A percentile compares a stretch with the other conserved stretches of the same genome.
These are phyloP conservation scores for Sialis lutaria DNA, from an alignment of 2,888 invertebrate genomes.

Conservation along the genomic window DNA sequence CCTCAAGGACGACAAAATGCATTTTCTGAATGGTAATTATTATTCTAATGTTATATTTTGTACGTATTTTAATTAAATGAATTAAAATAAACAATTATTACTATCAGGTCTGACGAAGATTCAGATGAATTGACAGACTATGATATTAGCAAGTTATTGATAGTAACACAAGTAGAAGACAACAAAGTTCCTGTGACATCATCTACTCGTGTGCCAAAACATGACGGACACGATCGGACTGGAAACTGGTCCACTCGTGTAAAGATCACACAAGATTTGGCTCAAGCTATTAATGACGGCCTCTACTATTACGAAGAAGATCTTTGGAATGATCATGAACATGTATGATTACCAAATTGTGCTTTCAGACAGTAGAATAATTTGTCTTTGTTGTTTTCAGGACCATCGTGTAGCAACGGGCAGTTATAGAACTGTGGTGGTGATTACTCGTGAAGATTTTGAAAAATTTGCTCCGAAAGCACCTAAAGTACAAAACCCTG, in stretches of 20 bases:
- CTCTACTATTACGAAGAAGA: slow-evolving; percentile 91
- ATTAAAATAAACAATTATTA: slow-evolving; percentile 4
- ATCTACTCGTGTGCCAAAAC: slow-evolving; percentile 46
- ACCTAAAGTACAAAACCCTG: slow-evolving; percentile 49
- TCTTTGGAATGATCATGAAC: slow-evolving; percentile 55
- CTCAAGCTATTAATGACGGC: slow-evolving; percentile 94
- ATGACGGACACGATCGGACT: slow-evolving; percentile 79
- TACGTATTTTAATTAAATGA: neutral
- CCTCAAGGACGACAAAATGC: slow-evolving; percentile 68
- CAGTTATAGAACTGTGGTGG: slow-evolving; percentile 69
- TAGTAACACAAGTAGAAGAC: slow-evolving; percentile 52
- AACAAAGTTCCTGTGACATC: slow-evolving; percentile 15
- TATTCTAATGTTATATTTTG: slow-evolving; percentile 3
- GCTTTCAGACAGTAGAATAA: neutral
- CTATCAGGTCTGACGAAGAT: slow-evolving; percentile 56
- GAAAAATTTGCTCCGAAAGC: slow-evolving; percentile 53
- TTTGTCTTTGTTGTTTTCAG: slow-evolving; percentile 13
- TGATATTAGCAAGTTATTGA: slow-evolving; percentile 84
- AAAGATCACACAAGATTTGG: slow-evolving; percentile 88
- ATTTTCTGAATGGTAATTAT: slow-evolving; percentile 53
- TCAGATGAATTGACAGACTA: slow-evolving; percentile 84
- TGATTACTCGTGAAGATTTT: slow-evolving; percentile 79
- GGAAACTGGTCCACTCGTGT: slow-evolving; percentile 80
- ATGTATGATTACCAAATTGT: slow-evolving; percentile 18
- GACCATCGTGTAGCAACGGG: slow-evolving; percentile 28